These are phyloP conservation scores for Mustelus asterias DNA, from an alignment of 2,113 vertebrate genomes.

Conservation along the genomic window DNA sequence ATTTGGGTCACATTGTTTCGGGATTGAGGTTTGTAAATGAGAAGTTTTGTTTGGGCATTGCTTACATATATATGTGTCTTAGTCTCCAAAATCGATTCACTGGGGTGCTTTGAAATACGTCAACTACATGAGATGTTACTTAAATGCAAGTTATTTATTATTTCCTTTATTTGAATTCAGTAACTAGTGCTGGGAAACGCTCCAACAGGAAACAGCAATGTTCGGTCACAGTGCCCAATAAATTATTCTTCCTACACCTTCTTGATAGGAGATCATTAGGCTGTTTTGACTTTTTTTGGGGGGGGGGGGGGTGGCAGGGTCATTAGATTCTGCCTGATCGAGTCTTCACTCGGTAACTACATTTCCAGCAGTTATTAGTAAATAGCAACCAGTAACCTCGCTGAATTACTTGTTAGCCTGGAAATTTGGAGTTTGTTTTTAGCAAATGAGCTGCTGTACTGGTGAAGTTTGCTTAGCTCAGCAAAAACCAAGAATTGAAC, in stretches of 20 bases:
- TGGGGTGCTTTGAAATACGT: background rate
- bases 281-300: background rate
- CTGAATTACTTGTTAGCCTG: background rate
- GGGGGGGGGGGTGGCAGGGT: background rate
- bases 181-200: background rate
- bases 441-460: background rate
- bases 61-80: background rate
- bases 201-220: background rate
- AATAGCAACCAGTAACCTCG: background rate
- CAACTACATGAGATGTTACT: background rate
- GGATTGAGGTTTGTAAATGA: background rate
- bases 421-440: background rate
- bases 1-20: background rate
- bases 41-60: background rate
- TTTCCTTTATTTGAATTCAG: background rate
- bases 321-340: background rate
- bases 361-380: background rate
- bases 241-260: background rate
- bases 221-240: background rate
- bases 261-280: background rate
- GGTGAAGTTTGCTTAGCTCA: background rate
- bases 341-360: background rate
- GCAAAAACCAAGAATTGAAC: background rate
- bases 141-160: background rate
- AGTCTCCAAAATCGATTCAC: background rate